Conservation (phyloP, 2,888 invertebrate genomes). For the Anthoptus insignis region DNA sequence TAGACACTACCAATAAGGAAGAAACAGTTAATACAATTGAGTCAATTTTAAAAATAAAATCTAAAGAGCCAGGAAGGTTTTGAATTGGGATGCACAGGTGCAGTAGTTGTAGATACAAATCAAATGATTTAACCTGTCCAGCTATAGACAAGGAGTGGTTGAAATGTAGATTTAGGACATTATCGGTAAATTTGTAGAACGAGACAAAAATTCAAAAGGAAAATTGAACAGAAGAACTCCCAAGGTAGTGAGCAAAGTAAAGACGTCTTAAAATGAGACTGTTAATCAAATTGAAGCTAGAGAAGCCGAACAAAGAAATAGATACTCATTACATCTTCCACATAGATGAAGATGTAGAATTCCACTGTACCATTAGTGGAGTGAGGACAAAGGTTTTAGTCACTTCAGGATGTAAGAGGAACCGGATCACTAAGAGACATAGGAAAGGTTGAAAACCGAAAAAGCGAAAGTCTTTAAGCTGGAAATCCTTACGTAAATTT, state of each 20-base stretch:
- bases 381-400: slow-evolving; percentile 48
- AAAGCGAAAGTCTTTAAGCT: background rate
- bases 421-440: slow-evolving; percentile 37
- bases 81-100: background rate
- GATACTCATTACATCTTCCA: slow-evolving; percentile 40
- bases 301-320: background rate
- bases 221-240: background rate
- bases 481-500: slow-evolving; percentile 28
- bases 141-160: slow-evolving; percentile 42
- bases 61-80: background rate
- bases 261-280: background rate
- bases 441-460: slow-evolving; percentile 21
- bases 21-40: slow-evolving; percentile 12
- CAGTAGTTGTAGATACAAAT: background rate
- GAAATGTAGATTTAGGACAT: slow-evolving; percentile 40
- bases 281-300: background rate
- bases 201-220: slow-evolving; percentile 9
- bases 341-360: slow-evolving; percentile 40
- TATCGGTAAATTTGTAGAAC: slow-evolving; percentile 28
- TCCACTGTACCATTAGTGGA: slow-evolving; percentile 47
- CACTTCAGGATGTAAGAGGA: slow-evolving; percentile 47
- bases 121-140: slow-evolving; percentile 33
- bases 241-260: background rate
- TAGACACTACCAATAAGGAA: too few species aligned
- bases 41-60: background rate